Evolutionary conservation across 2,797 vertebrate genomes (phyloP), one percentile per base, ranked within the genome.

Genomic region (Cichlasoma orientale): DNA sequence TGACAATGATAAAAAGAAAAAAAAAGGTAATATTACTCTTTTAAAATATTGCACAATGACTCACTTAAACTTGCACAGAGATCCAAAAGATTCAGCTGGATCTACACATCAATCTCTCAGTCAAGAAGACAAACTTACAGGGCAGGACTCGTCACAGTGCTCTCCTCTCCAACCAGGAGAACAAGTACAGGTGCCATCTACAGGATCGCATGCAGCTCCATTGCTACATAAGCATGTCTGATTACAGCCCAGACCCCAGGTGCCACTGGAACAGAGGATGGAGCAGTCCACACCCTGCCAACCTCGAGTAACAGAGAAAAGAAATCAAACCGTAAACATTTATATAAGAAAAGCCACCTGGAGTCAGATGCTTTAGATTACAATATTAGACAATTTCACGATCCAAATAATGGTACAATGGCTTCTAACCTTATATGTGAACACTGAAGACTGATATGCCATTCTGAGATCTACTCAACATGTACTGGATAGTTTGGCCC

Each of bases 271-370:
- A 55, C 98, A 99, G 0, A 97, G 96, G 83, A 97, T 95, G 70
- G 97, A 96, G 80, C 98, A 99, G 85, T 98, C 98, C 19, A 95
- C 93, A 33, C 98, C 98, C 89, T 98, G 98, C 98, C 98, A 99
- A 27, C 98, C 98, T 99, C 77, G 14, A 36, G 75, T 14, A 16
- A 56, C 1, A 83, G 27, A 75, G 33, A 82, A 21, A 54, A 78
- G 14, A 83, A 23, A 88, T 31, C 2, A 7, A 53, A 66, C 21
- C 52, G 12, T 58, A 63, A 13, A 84, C 31, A 58, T 54, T 29
- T 47, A 69, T 76, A 38, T 31, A 41, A 56, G 33, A 14, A 47
- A 27, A 61, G 4, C 52, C 47, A 69, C 18, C 36, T n/a, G 4
- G 41, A 69, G 33, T 9, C 16, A 56, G 41, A 11, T 52, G 63